phyloP scores from a whole-genome alignment of 2,797 vertebrate genomes.

The Tragopan temminckii region DNA sequence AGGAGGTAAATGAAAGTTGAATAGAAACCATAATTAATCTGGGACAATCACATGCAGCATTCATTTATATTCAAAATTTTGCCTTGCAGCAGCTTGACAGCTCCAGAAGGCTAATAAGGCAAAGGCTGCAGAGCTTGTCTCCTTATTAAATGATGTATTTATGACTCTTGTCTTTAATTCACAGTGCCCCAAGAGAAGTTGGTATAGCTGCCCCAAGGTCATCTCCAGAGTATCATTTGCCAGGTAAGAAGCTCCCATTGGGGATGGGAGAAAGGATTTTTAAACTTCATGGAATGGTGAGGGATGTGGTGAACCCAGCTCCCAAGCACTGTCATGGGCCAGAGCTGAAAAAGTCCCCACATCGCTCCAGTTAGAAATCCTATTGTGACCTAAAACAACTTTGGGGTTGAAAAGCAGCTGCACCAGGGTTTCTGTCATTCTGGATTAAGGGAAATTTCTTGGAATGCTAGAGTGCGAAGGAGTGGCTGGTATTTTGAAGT shows the following conservation, averaged over 20 bases:
- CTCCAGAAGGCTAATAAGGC: not conserved
- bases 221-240: not conserved
- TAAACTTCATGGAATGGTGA: fast-evolving
- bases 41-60: not conserved
- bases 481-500: not conserved
- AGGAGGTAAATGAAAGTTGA: not conserved
- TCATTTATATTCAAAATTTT: constrained; percentile 32
- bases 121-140: not conserved
- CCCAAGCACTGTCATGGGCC: fast-evolving
- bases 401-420: not conserved
- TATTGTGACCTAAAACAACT: not conserved
- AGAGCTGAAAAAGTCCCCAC: not conserved
- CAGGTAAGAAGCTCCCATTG: not conserved
- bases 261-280: not conserved
- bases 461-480: not conserved
- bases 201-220: not conserved
- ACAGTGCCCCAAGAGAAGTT: not conserved
- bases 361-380: not conserved
- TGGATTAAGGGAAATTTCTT: not conserved
- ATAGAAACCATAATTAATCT: not conserved
- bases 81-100: not conserved
- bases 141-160: not conserved
- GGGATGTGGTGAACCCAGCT: not conserved
- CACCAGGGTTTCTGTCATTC: not conserved
- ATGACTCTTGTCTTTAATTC: not conserved